Percentiles rank a stretch among this genome's conserved stretches.
Conservation (phyloP, 2,797 vertebrate genomes). For the Tolypeutes matacus region DNA sequence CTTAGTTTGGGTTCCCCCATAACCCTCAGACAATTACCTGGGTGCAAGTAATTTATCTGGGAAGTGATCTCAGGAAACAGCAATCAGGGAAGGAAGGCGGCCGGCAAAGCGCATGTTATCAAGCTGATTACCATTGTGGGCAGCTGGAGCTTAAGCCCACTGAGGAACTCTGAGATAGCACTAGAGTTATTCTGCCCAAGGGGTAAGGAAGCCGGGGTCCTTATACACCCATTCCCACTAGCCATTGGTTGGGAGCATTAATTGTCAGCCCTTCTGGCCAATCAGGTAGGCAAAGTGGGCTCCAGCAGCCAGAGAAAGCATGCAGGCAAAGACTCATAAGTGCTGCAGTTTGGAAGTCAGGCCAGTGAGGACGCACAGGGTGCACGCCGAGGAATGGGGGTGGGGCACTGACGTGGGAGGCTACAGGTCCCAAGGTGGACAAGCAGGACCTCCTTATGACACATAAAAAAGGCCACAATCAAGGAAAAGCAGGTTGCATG, state of each 20-base stretch:
- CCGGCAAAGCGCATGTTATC: background rate
- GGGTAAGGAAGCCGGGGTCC: background rate
- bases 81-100: background rate
- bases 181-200: background rate
- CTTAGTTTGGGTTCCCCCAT: background rate
- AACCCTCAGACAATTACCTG: background rate
- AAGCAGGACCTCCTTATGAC: background rate
- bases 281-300: background rate
- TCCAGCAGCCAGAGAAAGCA: background rate
- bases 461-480: background rate
- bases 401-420: no score
- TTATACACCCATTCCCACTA: background rate
- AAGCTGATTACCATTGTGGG: background rate
- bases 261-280: background rate
- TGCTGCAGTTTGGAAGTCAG: background rate
- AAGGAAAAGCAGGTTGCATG: background rate
- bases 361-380: background rate
- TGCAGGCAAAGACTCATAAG: background rate
- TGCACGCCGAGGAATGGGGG: accelerated
- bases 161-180: background rate
- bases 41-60: background rate
- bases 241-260: background rate
- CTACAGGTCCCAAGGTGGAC: background rate
- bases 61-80: background rate
- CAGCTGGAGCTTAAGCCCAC: background rate